Base-by-base conservation (phyloP, 1,140 invertebrate genomes). In the Trigoniulus corallinus region DNA sequence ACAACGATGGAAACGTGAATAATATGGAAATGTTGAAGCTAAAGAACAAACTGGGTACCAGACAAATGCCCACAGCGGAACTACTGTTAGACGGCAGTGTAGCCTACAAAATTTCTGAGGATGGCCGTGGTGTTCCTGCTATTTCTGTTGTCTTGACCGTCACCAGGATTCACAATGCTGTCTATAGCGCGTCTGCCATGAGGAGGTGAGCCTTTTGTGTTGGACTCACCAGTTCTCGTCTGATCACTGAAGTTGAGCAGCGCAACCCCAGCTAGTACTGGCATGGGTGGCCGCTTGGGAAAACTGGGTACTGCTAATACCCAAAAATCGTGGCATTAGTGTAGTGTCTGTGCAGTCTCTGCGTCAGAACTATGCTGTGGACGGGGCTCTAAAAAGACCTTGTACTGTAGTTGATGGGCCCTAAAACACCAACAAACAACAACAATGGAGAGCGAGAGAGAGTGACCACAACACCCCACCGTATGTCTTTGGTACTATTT, bases 61-160 rank as follows among this genome's bases (percentile, higher is more conserved):
- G 68, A 47, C 75, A 78, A 56, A 54, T 78, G n/a, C 76, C 76
- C 18, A 78, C 76, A 2, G 76, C 74, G 3, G 76, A 78, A 56
- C 59, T 78, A 2, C 58, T 76, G 12, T 59, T 78, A 3, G 69
- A 77, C 61, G 75, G 76, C 15, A 61, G 67, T 15, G 56, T 59
- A 21, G 75, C 74, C 3, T 56, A 61, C 43, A 66, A 62, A 62
- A 62, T 75, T 10, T 72, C 71, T 13, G 64, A 67, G n/a, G 62
- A 66, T 52, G 76, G 75, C 10, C 59, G 72, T 45, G 76, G 76
- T 10, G 68, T 78, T 3, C 60, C 74, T 13, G 60, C 58, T 20
- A 78, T 78, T 44, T 60, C 73, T n/a, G 64, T 66, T 49, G 77
- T 78, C 75, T 57, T 78, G 10, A 75, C 68, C 26, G 64, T 77